A percentile compares a stretch with the other conserved stretches of the same genome.
These are phyloP conservation scores for Timandra comae DNA, from an alignment of 2,888 invertebrate genomes.

Conservation along the genomic window DNA sequence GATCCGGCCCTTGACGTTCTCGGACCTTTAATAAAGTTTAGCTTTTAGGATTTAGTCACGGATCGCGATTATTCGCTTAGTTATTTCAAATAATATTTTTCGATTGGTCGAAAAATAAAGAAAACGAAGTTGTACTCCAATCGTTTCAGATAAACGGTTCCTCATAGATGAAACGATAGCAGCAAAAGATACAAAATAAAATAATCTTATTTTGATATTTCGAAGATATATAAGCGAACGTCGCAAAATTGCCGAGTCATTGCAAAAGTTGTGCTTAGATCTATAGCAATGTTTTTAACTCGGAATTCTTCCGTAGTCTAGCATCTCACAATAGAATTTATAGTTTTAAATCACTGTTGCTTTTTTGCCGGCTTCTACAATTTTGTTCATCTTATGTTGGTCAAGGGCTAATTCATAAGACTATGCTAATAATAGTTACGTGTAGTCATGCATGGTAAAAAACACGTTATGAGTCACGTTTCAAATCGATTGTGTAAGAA, in stretches of 20 bases:
- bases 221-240: conserved; percentile 41
- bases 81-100: conserved; percentile 26
- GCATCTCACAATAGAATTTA: conserved; percentile 15
- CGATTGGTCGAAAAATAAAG: conserved; percentile 11
- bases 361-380: not conserved
- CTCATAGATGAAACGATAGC: conserved; percentile 28
- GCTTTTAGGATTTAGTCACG: conserved; percentile 43
- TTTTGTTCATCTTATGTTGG: conserved; percentile 9
- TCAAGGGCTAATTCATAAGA: conserved; percentile 16
- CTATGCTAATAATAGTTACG: conserved; percentile 1
- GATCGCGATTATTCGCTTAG: conserved; percentile 40
- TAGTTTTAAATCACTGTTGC: conserved; percentile 4
- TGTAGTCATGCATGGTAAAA: not conserved
- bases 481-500: too few relatives aligned
- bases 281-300: conserved; percentile 48
- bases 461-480: too few relatives aligned
- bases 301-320: conserved; percentile 36
- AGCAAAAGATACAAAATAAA: conserved; percentile 46
- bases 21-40: conserved; percentile 62
- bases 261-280: conserved; percentile 55
- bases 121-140: conserved; percentile 21
- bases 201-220: conserved; percentile 57
- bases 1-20: conserved; percentile 40
- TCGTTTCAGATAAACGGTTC: conserved; percentile 31
- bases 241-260: conserved; percentile 51